phyloP scores from a whole-genome alignment of 2,797 vertebrate species.

The Avahi laniger region DNA sequence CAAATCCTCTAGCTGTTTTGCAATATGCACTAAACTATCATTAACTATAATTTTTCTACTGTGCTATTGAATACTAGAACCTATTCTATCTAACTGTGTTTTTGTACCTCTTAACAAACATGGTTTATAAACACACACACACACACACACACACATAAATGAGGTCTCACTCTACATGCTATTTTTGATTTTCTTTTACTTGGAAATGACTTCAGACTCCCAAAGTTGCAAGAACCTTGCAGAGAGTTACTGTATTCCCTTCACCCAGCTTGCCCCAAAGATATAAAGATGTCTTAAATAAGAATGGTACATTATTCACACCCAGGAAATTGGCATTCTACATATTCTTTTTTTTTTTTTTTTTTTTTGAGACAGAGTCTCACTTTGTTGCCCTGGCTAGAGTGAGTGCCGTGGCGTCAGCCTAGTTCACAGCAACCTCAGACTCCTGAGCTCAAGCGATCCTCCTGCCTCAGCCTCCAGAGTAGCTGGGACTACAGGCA shows the following conservation, averaged over 20 bases:
- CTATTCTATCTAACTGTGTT: background rate
- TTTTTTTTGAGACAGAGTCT: too few species aligned
- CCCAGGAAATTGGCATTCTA: accelerated
- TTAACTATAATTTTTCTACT: background rate
- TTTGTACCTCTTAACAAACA: background rate
- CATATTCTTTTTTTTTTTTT: background rate
- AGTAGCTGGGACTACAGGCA: too few species aligned
- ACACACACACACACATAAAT: too few species aligned
- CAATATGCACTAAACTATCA: background rate
- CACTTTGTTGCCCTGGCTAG: too few species aligned
- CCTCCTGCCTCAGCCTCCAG: too few species aligned
- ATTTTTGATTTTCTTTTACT: background rate
- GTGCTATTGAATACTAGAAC: background rate
- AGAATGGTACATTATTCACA: too few species aligned
- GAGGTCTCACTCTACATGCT: too few species aligned
- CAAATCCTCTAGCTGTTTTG: background rate
- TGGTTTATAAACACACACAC: background rate
- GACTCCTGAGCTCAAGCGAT: too few species aligned
- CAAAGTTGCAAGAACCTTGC: background rate
- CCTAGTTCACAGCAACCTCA: too few species aligned
- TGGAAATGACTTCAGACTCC: background rate
- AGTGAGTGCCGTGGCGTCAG: too few species aligned
- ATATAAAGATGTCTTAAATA: accelerated
- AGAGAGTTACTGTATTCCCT: background rate
- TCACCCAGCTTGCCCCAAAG: background rate